Evolutionary conservation across 2,797 vertebrate species (phyloP), one percentile per base, ranked within the genome.

Genomic region (Sebastes itinus): DNA sequence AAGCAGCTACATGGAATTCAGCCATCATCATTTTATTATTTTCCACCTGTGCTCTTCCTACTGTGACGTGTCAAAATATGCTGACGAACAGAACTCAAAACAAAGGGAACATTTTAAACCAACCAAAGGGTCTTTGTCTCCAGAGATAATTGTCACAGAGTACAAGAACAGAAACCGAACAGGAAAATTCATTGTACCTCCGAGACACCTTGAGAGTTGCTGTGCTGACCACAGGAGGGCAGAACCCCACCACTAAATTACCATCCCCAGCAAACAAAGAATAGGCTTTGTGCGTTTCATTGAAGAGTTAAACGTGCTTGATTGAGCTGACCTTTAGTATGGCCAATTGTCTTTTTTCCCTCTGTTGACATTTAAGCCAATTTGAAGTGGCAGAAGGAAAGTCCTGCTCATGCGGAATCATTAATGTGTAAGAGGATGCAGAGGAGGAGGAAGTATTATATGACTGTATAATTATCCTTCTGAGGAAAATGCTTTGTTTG

Each of bases 201-300:
- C 10, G 74, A 71, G 80, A 83, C 81, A 90, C 88, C 84, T 90
- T 80, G 75, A 84, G 69, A 88, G 85, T 90, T 88, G 78, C 85
- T 75, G 85, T 64, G 83, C 80, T 86, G 93, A 93, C 95, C 95
- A 96, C 95, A 95, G 92, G 95, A 94, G 95, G 95, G 94, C 94
- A 95, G 92, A 95, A 77, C 90, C 91, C 88, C 87, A 92, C 93
- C 93, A 94, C 88, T 82, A 88, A 94, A 82, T 80, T 90, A 75
- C 30, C 77, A 69, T 55, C 66, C 56, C 25, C 69, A 20, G 59
- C 13, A 14, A 49, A 85, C 61, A 80, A 80, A 72, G 58, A 86
- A 87, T 60, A 10, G 56, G 72, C 75, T 82, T 84, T 87, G 76
- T 86, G 64, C 10, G 0, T 78, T 79, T 82, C 70, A 83, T 28